These are phyloP conservation scores for Sander lucioperca DNA, from an alignment of 2,113 vertebrate species.

Conservation along the genomic window DNA sequence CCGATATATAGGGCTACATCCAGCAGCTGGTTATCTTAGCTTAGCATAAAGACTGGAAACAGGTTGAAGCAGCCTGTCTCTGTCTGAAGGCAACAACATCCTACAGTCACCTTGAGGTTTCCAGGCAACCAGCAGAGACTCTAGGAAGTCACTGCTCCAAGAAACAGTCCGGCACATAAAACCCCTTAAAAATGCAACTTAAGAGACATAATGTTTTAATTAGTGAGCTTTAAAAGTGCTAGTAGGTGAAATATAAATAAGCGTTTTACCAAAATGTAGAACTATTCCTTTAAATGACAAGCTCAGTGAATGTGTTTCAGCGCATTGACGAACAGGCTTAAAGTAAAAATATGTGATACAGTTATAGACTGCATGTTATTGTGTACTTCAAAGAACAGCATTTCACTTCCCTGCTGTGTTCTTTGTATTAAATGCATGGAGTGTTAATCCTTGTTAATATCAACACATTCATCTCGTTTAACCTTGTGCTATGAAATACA, in stretches of 20 bases:
- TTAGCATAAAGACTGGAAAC: background rate
- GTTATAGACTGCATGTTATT: background rate
- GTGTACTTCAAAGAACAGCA: background rate
- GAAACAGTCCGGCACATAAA: background rate
- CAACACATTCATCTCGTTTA: background rate
- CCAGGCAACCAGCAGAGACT: background rate
- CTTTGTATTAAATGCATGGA: slow-evolving; percentile 1
- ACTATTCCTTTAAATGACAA: background rate
- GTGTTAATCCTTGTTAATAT: slow-evolving; percentile 7
- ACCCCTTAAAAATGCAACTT: background rate
- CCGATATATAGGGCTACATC: background rate
- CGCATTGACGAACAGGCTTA: background rate
- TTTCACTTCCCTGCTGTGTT: background rate
- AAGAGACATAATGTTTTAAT: too few relatives aligned
- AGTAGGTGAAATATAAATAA: background rate
- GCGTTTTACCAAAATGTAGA: too few relatives aligned
- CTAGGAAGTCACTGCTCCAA: background rate
- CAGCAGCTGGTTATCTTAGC: background rate
- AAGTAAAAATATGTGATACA: background rate
- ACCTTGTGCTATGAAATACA: slow-evolving; percentile 2
- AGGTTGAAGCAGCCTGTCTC: background rate
- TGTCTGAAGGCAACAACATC: background rate
- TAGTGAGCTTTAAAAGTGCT: background rate
- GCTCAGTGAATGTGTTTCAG: background rate
- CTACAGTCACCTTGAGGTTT: background rate